Evolutionary conservation across 2,113 vertebrate species (phyloP).

Genomic region (Thamnophis sirtalis): DNA sequence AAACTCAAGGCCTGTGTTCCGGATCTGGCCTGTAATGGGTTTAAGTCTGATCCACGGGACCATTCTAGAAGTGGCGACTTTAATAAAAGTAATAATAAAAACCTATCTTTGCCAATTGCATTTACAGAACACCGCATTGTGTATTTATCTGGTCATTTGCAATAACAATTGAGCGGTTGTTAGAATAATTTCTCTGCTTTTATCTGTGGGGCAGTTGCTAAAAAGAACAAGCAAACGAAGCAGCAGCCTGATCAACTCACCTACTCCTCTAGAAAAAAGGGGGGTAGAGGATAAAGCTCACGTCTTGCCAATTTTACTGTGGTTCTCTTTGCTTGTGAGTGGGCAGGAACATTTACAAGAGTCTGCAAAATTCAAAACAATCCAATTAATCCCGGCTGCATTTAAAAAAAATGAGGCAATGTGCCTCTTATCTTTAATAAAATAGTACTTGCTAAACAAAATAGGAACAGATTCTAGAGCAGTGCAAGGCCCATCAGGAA

Average conservation of each 20-base stretch:
- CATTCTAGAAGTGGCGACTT: too few species aligned
- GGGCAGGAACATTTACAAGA: neutral
- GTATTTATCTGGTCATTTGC: neutral
- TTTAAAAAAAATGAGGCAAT: neutral
- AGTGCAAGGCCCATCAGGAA: neutral
- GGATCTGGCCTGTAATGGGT: too few species aligned
- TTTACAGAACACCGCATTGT: neutral
- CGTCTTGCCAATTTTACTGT: neutral
- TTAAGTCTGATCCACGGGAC: too few species aligned
- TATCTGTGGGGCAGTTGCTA: neutral
- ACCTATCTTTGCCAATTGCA: neutral
- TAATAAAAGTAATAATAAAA: neutral
- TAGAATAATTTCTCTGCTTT: neutral
- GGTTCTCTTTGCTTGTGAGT: neutral
- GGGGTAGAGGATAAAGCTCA: neutral
- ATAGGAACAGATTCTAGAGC: neutral
- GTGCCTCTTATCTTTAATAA: neutral
- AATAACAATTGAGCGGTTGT: neutral
- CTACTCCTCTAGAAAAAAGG: neutral
- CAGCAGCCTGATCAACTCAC: neutral
- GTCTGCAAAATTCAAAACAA: neutral
- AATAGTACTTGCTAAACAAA: neutral
- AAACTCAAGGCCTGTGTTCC: too few species aligned
- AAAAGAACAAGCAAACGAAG: neutral
- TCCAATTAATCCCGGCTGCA: neutral